A percentile compares a stretch with the other conserved stretches of the same genome.
Conservation (phyloP, 2,797 vertebrate species). For the Hybognathus amarus region DNA sequence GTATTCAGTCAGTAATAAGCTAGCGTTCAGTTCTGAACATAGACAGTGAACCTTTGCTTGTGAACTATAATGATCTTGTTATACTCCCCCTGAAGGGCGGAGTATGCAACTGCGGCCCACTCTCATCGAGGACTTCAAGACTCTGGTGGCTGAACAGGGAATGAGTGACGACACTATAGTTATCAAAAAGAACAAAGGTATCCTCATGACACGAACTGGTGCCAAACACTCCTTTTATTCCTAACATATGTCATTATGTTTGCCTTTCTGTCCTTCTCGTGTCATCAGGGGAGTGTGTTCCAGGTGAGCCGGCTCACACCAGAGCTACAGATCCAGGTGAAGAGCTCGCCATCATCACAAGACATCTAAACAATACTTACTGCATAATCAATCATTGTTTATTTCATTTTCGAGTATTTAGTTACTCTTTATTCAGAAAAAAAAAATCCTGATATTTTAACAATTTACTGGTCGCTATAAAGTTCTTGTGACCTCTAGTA, state of each 20-base stretch:
- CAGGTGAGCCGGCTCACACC: slow-evolving; percentile 71
- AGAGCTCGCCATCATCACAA: not conserved
- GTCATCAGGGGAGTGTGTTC: slow-evolving; percentile 85
- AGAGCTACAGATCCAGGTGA: slow-evolving; percentile 64
- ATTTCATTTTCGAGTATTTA: not conserved
- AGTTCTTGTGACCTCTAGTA: not conserved
- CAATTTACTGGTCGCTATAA: not conserved
- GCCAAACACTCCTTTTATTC: not conserved
- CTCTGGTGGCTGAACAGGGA: slow-evolving; percentile 78
- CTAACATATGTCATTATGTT: not conserved
- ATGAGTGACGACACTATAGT: slow-evolving; percentile 75
- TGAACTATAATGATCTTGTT: not conserved
- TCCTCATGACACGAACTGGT: not conserved
- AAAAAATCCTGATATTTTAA: not conserved
- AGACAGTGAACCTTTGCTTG: not conserved
- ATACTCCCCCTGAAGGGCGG: slow-evolving; percentile 76
- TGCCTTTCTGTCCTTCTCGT: not conserved
- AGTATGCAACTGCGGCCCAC: slow-evolving; percentile 74
- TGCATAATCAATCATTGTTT: not conserved
- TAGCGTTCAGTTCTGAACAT: not conserved
- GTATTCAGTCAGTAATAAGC: too few relatives aligned
- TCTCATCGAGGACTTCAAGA: slow-evolving; percentile 83
- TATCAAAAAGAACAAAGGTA: slow-evolving; percentile 82
- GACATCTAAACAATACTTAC: not conserved
- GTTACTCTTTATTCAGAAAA: not conserved